A percentile compares a stretch with the other conserved stretches of the same genome.
phyloP scores from a whole-genome alignment of 2,113 vertebrate species.

The Caranx melampygus region DNA sequence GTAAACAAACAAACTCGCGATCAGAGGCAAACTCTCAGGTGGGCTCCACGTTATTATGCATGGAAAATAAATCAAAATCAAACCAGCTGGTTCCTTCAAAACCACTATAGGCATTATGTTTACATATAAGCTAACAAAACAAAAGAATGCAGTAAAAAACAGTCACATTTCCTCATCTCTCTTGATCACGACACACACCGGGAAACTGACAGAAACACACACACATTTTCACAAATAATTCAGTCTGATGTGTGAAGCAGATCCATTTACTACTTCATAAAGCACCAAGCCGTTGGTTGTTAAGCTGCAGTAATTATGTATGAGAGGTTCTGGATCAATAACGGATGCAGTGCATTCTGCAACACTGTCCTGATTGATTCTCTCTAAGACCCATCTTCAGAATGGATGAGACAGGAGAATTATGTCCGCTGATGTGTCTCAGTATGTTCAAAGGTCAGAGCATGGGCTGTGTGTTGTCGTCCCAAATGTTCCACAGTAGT shows the following conservation, averaged over 20 bases:
- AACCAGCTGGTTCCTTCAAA: neutral
- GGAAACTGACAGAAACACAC: slow-evolving; percentile 7
- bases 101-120: neutral
- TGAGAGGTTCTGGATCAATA: slow-evolving; percentile 77
- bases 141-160: slow-evolving; percentile 1
- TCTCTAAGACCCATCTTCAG: slow-evolving; percentile 52
- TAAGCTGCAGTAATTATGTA: slow-evolving; percentile 81
- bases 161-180: slow-evolving; percentile 49
- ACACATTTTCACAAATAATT: slow-evolving; percentile 46
- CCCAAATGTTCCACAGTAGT: neutral
- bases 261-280: slow-evolving; percentile 72
- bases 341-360: slow-evolving; percentile 69
- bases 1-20: slow-evolving; percentile 5
- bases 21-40: slow-evolving; percentile 12
- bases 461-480: slow-evolving; percentile 31
- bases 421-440: slow-evolving; percentile 54
- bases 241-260: slow-evolving; percentile 52
- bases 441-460: slow-evolving; percentile 65
- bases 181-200: slow-evolving; percentile 28
- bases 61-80: slow-evolving; percentile 9
- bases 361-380: slow-evolving; percentile 76
- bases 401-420: slow-evolving; percentile 64
- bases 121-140: slow-evolving; percentile 2
- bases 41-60: slow-evolving; percentile 15
- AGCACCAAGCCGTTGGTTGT: slow-evolving; percentile 61